phyloP scores from a whole-genome alignment of 1,140 invertebrate genomes.

The Coelopa frigida region DNA sequence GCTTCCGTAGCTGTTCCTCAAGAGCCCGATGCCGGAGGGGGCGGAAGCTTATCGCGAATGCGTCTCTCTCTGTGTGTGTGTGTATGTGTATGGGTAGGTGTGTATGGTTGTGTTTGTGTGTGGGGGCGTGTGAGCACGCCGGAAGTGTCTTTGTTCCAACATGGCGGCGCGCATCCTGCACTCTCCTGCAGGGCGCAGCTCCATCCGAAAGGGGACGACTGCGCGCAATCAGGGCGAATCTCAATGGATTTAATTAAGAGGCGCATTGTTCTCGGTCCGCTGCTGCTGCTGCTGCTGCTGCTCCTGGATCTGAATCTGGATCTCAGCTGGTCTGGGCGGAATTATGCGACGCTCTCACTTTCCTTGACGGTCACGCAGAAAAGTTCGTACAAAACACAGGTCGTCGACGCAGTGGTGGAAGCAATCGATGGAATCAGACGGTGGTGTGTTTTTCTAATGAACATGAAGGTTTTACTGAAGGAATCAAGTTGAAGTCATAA shows the following conservation, averaged over 20 bases:
- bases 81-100: neutral
- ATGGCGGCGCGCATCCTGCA: neutral
- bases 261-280: slow-evolving; percentile 1
- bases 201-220: too few species aligned
- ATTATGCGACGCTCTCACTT: neutral
- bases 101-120: neutral
- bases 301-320: too few species aligned
- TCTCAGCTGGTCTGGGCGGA: too few species aligned
- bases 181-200: neutral
- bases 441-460: too few species aligned
- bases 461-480: too few species aligned
- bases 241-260: slow-evolving; percentile 10
- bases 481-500: too few species aligned
- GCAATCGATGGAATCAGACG: slow-evolving; percentile 13
- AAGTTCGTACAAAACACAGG: neutral
- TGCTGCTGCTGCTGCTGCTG: too few species aligned
- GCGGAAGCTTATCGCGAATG: too few species aligned
- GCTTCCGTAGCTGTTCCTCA: too few species aligned
- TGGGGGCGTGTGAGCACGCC: neutral
- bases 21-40: too few species aligned
- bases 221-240: too few species aligned
- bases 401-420: slow-evolving; percentile 1
- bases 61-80: neutral
- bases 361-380: neutral
- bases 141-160: neutral